phyloP scores from a whole-genome alignment of 2,797 vertebrate genomes.

The Triplophysa bombifrons region DNA sequence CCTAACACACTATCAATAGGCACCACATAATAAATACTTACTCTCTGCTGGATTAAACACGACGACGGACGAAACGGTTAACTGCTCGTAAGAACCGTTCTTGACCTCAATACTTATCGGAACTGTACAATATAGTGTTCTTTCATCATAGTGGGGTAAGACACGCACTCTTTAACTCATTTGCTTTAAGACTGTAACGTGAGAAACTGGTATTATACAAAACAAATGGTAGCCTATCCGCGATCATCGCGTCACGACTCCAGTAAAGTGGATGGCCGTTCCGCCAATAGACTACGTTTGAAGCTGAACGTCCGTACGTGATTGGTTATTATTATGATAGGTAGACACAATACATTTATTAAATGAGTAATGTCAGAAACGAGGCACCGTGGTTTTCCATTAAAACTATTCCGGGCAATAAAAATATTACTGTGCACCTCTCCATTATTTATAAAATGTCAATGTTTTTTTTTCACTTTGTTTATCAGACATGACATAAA shows the following conservation, averaged over 20 bases:
- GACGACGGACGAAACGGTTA: not conserved
- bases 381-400: not conserved
- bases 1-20: not conserved
- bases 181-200: conserved; percentile 42
- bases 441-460: not conserved
- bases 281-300: conserved; percentile 20
- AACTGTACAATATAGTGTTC: not conserved
- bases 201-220: conserved; percentile 35
- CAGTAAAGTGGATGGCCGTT: not conserved
- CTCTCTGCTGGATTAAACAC: not conserved
- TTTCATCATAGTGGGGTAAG: conserved; percentile 12
- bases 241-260: conserved; percentile 11
- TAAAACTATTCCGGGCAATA: not conserved
- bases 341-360: not conserved
- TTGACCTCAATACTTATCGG: not conserved
- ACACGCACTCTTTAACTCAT: not conserved
- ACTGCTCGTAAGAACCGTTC: not conserved
- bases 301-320: not conserved
- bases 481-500: not conserved
- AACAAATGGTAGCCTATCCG: conserved; percentile 43
- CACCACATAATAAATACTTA: conserved; percentile 11
- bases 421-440: not conserved
- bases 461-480: not conserved
- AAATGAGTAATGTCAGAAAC: not conserved
- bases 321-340: conserved; percentile 2